Evolutionary conservation across 2,113 vertebrate genomes (phyloP).

Genomic region (Oenanthe melanoleuca): DNA sequence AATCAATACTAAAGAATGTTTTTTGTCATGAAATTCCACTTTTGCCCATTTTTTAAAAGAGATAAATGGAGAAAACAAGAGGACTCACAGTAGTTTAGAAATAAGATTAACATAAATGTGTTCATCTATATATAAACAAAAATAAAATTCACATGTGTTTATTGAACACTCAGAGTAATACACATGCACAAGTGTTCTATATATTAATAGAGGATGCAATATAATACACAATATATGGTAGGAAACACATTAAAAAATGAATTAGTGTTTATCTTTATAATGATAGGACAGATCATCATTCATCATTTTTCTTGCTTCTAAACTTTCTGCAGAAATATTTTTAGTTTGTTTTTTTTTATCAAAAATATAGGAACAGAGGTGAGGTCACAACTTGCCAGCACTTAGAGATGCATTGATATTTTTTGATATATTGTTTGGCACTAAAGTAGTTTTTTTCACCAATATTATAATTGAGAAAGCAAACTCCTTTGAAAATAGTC

Average conservation of each 20-base stretch:
- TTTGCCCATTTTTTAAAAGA: not conserved
- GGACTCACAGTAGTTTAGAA: not conserved
- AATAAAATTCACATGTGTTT: not conserved
- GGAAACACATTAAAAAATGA: not conserved
- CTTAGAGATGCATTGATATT: not conserved
- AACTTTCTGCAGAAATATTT: not conserved
- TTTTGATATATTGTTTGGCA: not conserved
- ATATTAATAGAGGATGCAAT: not conserved
- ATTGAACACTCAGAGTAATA: not conserved
- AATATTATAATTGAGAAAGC: not conserved
- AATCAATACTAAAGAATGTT: conserved; percentile 7
- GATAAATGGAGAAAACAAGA: not conserved
- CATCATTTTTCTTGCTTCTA: not conserved
- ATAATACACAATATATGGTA: not conserved
- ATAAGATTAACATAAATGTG: not conserved
- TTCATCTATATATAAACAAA: not conserved
- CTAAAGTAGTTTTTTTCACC: not conserved
- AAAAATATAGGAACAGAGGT: not conserved
- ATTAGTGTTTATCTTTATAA: not conserved
- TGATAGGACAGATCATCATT: not conserved
- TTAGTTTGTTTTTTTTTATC: not conserved
- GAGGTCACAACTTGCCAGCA: not conserved
- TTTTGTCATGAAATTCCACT: not conserved
- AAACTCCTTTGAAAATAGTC: not conserved
- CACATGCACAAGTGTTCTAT: not conserved